These are phyloP conservation scores for Dipodomys merriami DNA, from an alignment of 2,113 vertebrate species.

Conservation along the genomic window DNA sequence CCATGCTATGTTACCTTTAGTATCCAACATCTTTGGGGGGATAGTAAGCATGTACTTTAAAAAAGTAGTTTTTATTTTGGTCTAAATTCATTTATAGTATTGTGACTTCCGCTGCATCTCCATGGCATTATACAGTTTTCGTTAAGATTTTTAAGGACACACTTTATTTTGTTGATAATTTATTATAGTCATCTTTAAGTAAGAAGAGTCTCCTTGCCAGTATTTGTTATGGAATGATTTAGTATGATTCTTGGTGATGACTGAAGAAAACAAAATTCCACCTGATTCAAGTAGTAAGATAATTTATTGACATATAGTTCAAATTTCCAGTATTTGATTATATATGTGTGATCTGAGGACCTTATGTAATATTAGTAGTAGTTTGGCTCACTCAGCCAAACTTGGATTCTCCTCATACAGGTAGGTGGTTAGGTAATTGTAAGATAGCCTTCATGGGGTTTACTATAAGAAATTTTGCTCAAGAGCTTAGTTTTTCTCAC, in stretches of 20 bases:
- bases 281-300: not conserved
- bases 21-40: not conserved
- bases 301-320: not conserved
- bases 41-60: not conserved
- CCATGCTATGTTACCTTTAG: not conserved
- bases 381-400: not conserved
- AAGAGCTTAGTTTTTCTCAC: not conserved
- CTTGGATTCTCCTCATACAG: not conserved
- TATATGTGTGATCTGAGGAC: not conserved
- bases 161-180: not conserved
- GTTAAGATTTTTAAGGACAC: not conserved
- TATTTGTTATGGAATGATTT: not conserved
- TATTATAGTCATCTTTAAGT: slow-evolving; percentile 23
- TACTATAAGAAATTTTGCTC: not conserved
- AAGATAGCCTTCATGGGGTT: not conserved
- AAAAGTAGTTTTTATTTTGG: not conserved
- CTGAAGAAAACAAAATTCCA: not conserved
- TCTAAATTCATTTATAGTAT: not conserved
- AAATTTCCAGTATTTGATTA: not conserved
- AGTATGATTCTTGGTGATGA: not conserved
- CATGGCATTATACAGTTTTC: not conserved
- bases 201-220: not conserved
- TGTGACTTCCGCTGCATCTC: not conserved
- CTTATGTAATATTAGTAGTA: not conserved
- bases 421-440: not conserved